Percentiles rank a stretch among this genome's conserved stretches.
Evolutionary conservation across 2,113 vertebrate genomes (phyloP).

Genomic region (Zosterops lateralis): DNA sequence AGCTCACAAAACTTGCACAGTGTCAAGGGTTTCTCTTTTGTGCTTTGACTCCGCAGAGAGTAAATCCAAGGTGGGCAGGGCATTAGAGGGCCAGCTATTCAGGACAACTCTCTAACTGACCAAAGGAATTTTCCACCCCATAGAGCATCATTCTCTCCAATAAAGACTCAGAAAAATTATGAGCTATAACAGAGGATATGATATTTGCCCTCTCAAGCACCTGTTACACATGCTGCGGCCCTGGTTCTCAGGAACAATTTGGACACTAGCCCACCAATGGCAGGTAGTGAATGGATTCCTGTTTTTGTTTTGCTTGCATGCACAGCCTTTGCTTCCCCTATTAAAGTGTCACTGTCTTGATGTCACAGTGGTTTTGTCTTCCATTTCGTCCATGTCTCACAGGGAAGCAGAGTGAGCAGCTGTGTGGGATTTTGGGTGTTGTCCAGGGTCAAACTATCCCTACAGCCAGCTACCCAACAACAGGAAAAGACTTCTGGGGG

Average conservation of each 20-base stretch:
- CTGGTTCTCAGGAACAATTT: background rate
- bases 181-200: background rate
- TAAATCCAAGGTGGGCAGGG: accelerated
- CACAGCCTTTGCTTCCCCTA: background rate
- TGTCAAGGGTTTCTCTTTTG: background rate
- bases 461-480: background rate
- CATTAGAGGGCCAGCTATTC: no score
- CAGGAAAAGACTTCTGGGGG: background rate
- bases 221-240: background rate
- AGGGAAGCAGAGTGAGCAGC: background rate
- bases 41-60: background rate
- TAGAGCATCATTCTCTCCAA: background rate
- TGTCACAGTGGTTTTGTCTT: background rate
- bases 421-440: background rate
- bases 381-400: background rate
- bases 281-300: background rate
- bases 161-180: background rate
- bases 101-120: background rate
- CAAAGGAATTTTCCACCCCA: background rate
- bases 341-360: background rate
- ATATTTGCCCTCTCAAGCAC: background rate
- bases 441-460: background rate
- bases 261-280: background rate
- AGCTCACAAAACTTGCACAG: background rate
- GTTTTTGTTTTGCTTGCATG: background rate